Evolutionary conservation across 2,888 invertebrate genomes (phyloP).

Genomic region (Plebejus melissa): DNA sequence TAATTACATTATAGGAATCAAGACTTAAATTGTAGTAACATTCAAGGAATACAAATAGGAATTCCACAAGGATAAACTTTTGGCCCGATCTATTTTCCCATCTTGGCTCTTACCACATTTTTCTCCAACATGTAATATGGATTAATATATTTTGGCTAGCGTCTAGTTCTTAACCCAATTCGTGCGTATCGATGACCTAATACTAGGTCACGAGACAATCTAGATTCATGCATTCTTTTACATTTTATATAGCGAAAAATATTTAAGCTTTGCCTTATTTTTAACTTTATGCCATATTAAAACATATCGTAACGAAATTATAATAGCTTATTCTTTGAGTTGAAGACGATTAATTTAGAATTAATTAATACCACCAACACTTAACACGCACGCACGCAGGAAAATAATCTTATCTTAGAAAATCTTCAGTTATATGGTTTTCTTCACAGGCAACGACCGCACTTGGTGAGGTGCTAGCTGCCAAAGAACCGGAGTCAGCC

Average conservation of each 20-base stretch:
- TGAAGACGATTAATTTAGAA: background rate
- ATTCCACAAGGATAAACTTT: background rate
- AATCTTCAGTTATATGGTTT: too few species aligned
- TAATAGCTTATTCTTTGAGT: background rate
- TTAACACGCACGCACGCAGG: too few species aligned
- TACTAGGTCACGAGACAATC: slow-evolving; percentile 20
- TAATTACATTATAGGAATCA: background rate
- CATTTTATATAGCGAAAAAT: background rate
- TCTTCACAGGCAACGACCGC: slow-evolving; percentile 75
- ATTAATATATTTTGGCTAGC: slow-evolving; percentile 16
- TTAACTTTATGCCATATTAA: background rate
- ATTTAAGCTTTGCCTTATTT: background rate
- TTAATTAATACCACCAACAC: too few species aligned
- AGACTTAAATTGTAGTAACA: background rate
- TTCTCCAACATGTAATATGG: slow-evolving; percentile 15
- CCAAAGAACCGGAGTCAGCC: slow-evolving; percentile 59
- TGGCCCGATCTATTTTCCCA: background rate
- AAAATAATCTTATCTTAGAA: too few species aligned
- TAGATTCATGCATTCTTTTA: slow-evolving; percentile 3
- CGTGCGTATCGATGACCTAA: slow-evolving; percentile 9
- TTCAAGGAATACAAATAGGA: background rate
- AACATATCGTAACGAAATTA: background rate
- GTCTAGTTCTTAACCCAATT: slow-evolving; percentile 25
- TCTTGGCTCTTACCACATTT: background rate
- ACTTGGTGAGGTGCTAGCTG: slow-evolving; percentile 84